Base-by-base conservation (phyloP, 2,797 vertebrate species). In the Tapera naevia region DNA sequence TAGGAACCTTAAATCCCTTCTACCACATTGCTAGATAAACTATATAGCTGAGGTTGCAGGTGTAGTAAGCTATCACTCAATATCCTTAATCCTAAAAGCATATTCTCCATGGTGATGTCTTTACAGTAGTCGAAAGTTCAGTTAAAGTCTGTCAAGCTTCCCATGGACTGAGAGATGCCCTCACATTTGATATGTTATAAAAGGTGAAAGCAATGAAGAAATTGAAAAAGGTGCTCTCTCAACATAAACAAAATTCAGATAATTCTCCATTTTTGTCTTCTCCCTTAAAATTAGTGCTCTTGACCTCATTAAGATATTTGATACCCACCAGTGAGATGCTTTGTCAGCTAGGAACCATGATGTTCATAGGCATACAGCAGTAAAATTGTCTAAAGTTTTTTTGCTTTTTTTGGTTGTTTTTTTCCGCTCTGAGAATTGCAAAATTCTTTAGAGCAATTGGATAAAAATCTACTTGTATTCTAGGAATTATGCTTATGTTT, bases 181-280 rank as follows among this genome's bases (percentile, higher is more conserved):
- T 75, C 12, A 18, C 2, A 6, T 24, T 13, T 10, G 28, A 2
- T 35, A 13, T 0, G 2, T 76, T 61, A 27, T 54, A 11, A 28
- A 45, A 64, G 19, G 25, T 78, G 51, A 48, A 85, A 24, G 6
- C 14, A 39, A 5, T 23, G 2, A 45, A 33, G 5, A 14, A 64
- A 35, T 28, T 84, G 35, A 90, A 83, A 61, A 61, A 88, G 25
- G 5, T 86, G 10, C 7, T 73, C 5, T 51, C n/a, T 70, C 69
- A 88, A 45, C 2, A 16, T 2, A 33, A 58, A 39, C 11, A 33
- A 32, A 64, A 45, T 32, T 11, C 30, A 17, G 9, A 10, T 62
- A 62, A 50, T 45, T 61, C 16, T 57, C 3, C 3, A 13, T 27
- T 88, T 93, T 93, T 80, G 30, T 7, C 1, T 45, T 39, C 18